A percentile compares a stretch with the other conserved stretches of the same genome.
These are phyloP conservation scores for Macquaria ambigua DNA, from an alignment of 2,113 vertebrate genomes.

Conservation along the genomic window DNA sequence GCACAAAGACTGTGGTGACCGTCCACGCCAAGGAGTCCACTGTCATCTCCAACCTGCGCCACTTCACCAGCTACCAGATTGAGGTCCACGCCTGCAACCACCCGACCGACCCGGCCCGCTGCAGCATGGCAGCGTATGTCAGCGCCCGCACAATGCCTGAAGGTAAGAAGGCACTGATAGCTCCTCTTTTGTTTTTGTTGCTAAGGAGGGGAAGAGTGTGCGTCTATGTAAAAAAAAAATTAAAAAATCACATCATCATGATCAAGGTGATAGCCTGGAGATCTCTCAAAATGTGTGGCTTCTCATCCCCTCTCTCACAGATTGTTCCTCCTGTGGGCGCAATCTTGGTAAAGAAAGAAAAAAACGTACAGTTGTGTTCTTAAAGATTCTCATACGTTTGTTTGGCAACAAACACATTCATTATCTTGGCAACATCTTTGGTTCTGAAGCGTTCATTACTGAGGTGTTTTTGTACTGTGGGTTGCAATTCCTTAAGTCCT, in stretches of 20 bases:
- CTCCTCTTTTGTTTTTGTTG: background rate
- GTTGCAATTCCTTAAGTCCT: background rate
- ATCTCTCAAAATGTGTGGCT: background rate
- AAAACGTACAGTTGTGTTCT: background rate
- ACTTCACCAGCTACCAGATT: slow-evolving; percentile 97
- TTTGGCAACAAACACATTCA: background rate
- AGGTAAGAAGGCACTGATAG: slow-evolving; percentile 78
- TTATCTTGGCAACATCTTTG: background rate
- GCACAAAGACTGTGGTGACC: slow-evolving; percentile 84
- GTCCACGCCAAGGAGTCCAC: slow-evolving; percentile 90
- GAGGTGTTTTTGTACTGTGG: background rate
- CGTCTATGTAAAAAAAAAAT: background rate
- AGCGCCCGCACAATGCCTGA: slow-evolving; percentile 97
- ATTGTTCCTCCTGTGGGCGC: background rate
- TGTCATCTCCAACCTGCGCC: slow-evolving; percentile 91
- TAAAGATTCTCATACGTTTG: background rate
- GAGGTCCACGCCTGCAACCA: slow-evolving; percentile 98
- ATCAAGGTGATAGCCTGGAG: background rate
- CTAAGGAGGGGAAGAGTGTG: background rate
- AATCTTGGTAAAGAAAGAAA: background rate
- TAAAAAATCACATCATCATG: background rate
- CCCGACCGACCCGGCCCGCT: slow-evolving; percentile 80
- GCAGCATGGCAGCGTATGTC: slow-evolving; percentile 94
- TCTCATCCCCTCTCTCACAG: background rate
- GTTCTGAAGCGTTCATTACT: background rate